These are phyloP conservation scores for Mycalesis mineus DNA, from an alignment of 2,888 invertebrate genomes.

Conservation along the genomic window DNA sequence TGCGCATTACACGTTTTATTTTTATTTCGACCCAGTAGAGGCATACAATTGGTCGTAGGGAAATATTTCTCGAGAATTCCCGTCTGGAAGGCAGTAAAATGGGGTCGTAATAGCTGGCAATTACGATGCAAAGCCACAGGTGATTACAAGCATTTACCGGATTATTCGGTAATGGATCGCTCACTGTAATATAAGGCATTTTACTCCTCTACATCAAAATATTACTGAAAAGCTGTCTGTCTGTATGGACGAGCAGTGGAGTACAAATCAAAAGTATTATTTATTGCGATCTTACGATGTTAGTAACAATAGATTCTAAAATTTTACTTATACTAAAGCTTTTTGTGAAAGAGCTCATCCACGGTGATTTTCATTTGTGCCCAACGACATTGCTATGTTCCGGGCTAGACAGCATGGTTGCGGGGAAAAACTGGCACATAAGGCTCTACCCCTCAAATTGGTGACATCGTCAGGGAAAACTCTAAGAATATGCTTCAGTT, in stretches of 20 bases:
- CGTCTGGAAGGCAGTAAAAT: constrained; percentile 23
- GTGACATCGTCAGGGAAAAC: too few species aligned
- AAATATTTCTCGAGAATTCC: constrained; percentile 26
- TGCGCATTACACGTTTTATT: neutral
- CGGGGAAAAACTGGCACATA: too few species aligned
- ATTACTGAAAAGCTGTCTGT: constrained; percentile 1
- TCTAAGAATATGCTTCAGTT: too few species aligned
- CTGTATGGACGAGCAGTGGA: neutral
- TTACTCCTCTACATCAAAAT: constrained; percentile 12
- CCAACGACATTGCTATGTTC: too few species aligned
- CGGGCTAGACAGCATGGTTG: too few species aligned
- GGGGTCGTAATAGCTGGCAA: constrained; percentile 58
- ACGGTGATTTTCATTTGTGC: too few species aligned
- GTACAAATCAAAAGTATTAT: too few species aligned
- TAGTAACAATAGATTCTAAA: too few species aligned
- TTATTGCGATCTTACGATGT: too few species aligned
- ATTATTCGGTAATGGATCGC: constrained; percentile 67
- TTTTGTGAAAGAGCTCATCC: too few species aligned
- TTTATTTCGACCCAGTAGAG: neutral
- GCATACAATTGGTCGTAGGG: constrained; percentile 13
- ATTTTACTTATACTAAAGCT: too few species aligned
- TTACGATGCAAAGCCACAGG: constrained; percentile 61
- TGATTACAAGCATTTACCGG: constrained; percentile 73
- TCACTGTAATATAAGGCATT: constrained; percentile 52
- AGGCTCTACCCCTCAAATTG: too few species aligned